Evolutionary conservation across 2,888 invertebrate genomes (phyloP).

Genomic region (Eugnorisma glareosa): DNA sequence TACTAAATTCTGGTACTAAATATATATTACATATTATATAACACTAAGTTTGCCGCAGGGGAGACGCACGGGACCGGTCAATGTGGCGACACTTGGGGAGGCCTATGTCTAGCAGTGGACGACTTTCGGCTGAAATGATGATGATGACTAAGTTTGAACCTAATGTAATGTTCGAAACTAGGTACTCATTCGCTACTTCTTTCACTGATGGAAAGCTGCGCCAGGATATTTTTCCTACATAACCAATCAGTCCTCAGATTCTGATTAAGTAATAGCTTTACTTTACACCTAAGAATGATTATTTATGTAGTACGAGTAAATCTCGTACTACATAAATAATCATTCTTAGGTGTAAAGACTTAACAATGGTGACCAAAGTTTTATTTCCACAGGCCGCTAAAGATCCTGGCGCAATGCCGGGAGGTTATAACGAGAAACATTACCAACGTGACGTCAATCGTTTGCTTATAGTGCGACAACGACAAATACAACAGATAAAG

Average conservation of each 20-base stretch:
- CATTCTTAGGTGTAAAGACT: background rate
- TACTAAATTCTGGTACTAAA: background rate
- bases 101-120: too few relatives aligned
- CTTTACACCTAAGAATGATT: too few relatives aligned
- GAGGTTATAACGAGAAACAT: slow-evolving; percentile 80
- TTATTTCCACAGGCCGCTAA: slow-evolving; percentile 70
- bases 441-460: slow-evolving; percentile 86
- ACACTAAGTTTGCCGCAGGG: too few relatives aligned
- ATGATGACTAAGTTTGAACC: too few relatives aligned
- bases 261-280: background rate
- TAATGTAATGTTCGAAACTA: background rate
- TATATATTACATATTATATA: too few relatives aligned
- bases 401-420: slow-evolving; percentile 76
- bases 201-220: background rate
- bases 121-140: too few relatives aligned
- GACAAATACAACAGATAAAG: slow-evolving; percentile 88
- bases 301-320: too few relatives aligned
- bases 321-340: background rate
- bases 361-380: background rate
- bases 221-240: background rate
- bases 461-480: slow-evolving; percentile 83
- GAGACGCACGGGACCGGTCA: too few relatives aligned
- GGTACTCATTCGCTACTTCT: background rate
- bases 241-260: background rate
- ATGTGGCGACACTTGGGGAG: too few relatives aligned